These are phyloP conservation scores for Halcyon badia DNA, from an alignment of 2,797 vertebrate species.

Conservation along the genomic window DNA sequence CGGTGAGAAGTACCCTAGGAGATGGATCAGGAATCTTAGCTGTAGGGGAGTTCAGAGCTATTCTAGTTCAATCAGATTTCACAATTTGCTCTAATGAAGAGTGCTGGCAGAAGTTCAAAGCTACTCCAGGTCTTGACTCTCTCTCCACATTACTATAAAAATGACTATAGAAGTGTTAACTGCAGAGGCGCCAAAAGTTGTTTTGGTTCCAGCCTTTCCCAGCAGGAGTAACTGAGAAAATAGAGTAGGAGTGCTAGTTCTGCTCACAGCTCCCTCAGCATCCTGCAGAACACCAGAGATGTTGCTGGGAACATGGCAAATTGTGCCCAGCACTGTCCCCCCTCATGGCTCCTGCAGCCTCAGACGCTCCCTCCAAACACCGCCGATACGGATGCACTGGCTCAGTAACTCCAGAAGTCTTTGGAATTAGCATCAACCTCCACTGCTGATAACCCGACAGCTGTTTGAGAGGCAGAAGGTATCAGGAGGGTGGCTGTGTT, in stretches of 20 bases:
- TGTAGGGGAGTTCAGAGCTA: conserved; percentile 60
- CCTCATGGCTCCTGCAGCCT: conserved; percentile 9
- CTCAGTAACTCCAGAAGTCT: conserved; percentile 45
- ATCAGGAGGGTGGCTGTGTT: conserved; percentile 72
- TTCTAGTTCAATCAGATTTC: conserved; percentile 63
- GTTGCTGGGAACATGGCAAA: not conserved
- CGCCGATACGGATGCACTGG: not conserved
- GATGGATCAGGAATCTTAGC: conserved; percentile 24
- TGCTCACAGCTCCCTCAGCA: conserved; percentile 32
- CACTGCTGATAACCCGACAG: conserved; percentile 63
- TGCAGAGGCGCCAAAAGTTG: conserved; percentile 66
- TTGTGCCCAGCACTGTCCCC: not conserved
- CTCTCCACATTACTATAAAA: conserved; percentile 62
- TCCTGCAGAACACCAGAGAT: conserved; percentile 23
- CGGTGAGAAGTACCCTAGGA: not conserved
- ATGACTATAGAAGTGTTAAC: conserved; percentile 62
- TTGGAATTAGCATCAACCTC: conserved; percentile 68
- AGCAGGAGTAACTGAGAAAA: conserved; percentile 62
- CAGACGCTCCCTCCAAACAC: not conserved
- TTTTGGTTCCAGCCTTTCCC: conserved; percentile 63
- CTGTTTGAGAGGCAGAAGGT: conserved; percentile 72
- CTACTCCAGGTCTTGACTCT: conserved; percentile 57
- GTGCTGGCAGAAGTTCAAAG: conserved; percentile 61
- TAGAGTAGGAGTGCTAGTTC: conserved; percentile 50
- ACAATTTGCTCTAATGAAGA: conserved; percentile 69